These are phyloP conservation scores for Phoeniculus purpureus DNA, from an alignment of 2,797 vertebrate species.

Conservation along the genomic window DNA sequence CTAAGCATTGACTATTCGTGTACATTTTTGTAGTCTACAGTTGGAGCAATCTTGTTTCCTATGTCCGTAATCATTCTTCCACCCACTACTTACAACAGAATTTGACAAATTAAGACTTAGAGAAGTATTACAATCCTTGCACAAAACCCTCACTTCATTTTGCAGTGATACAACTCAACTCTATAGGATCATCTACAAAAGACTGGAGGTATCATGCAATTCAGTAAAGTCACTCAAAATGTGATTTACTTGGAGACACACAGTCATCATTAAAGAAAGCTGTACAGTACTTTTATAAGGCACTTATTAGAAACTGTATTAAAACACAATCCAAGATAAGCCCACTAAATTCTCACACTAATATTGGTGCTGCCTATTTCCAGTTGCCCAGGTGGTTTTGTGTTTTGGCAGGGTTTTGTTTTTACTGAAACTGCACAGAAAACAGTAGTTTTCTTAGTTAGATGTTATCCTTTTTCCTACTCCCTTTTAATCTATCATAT, in stretches of 20 bases:
- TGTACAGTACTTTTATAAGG: background rate
- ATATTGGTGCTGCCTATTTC: background rate
- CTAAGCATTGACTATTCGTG: background rate
- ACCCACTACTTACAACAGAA: background rate
- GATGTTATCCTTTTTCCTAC: background rate
- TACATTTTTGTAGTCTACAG: background rate
- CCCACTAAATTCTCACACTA: background rate
- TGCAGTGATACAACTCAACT: background rate
- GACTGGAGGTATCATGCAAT: background rate
- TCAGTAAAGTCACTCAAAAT: background rate
- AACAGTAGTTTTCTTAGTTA: background rate
- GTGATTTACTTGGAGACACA: background rate
- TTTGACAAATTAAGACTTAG: background rate
- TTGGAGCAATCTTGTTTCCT: background rate
- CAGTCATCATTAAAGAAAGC: background rate
- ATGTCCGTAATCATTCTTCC: background rate
- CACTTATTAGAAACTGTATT: background rate
- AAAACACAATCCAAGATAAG: background rate
- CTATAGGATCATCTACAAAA: background rate
- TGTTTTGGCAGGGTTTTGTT: background rate
- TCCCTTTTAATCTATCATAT: background rate
- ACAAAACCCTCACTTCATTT: constrained; percentile 25
- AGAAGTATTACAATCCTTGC: background rate
- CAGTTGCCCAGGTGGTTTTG: background rate
- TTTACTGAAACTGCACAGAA: background rate